These are phyloP conservation scores for Prorops nasuta DNA, from an alignment of 1,140 invertebrate genomes.

Conservation along the genomic window DNA sequence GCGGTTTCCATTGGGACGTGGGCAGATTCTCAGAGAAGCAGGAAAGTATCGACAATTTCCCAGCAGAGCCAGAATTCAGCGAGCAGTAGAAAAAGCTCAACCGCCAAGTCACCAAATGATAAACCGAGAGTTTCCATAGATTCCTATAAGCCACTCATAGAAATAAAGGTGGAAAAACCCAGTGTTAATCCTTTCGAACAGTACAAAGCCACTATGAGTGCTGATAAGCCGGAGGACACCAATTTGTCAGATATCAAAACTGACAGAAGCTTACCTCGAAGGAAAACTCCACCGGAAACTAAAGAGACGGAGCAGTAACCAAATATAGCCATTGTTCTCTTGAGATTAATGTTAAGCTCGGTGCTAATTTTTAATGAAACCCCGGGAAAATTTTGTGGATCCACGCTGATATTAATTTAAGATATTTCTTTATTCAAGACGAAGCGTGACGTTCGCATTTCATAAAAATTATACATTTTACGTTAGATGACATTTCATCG, in stretches of 20 bases:
- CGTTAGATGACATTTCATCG: not conserved
- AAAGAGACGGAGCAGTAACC: too few relatives aligned
- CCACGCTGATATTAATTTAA: conserved; percentile 3
- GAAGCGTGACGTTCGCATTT: too few relatives aligned
- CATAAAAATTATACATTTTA: too few relatives aligned
- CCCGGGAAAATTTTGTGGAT: too few relatives aligned
- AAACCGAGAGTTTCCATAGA: conserved; percentile 31
- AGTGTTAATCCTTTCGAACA: conserved; percentile 25
- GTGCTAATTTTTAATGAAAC: too few relatives aligned
- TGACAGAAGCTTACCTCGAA: too few relatives aligned
- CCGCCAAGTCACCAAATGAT: conserved; percentile 9
- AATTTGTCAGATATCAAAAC: conserved; percentile 18
- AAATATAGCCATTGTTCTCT: too few relatives aligned
- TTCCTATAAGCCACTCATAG: conserved; percentile 26
- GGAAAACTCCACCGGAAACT: too few relatives aligned
- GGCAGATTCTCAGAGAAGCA: conserved; percentile 8
- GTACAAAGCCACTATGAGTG: conserved; percentile 20
- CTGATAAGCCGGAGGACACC: not conserved
- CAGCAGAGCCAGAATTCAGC: conserved; percentile 2
- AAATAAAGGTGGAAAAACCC: conserved; percentile 34
- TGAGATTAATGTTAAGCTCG: too few relatives aligned
- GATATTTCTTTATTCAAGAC: too few relatives aligned
- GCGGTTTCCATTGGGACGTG: conserved; percentile 17
- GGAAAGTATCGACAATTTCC: conserved; percentile 22
- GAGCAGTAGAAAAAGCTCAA: conserved; percentile 19